Evolutionary conservation across 2,113 vertebrate genomes (phyloP), one percentile per base, ranked within the genome.

Genomic region (Abramis brama): DNA sequence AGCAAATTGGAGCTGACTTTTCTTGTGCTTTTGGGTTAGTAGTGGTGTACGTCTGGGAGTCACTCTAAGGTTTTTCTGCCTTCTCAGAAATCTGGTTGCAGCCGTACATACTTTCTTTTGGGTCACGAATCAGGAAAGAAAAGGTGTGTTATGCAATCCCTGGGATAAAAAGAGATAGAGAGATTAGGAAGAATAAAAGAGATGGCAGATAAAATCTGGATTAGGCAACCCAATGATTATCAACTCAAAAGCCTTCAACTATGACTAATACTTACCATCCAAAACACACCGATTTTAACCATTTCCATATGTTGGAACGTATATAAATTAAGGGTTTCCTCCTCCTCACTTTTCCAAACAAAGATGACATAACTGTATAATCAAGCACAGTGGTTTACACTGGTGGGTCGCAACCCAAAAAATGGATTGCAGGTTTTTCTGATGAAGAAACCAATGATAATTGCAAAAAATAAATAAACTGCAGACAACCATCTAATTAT

Each of bases 221-320:
- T 86, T 87, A 83, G 82, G 83, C 88, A 90, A 89, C 25, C 64
- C 60, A 83, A 23, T 12, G 76, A 79, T 71, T 23, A 71, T 85
- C 59, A 33, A 9, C 43, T 87, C 55, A 30, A 64, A 86, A 78
- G 66, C 17, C 27, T 25, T 27, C 30, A 43, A 57, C 75, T 78
- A 19, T 78, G 75, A 33, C 50, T 57, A 78, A 78, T 57, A 55
- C 50, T 21, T 57, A 57, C 27, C 75, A 78, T 52, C 8, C 15
- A 21, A 55, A 55, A 30, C 1, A 2, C 71, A 25, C 71, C 8
- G 12, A 15, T 55, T 77, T 78, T 21, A 78, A 78, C 17, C 50
- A 52, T 57, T 78, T 33, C 75, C 75, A 78, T 78, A 78, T 78
- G 75, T 78, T 78, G 33, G 50, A 55, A 33, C 55, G 23, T 77